phyloP scores from a whole-genome alignment of 92 coral and sea anemone species.

The Actinernus sp. region DNA sequence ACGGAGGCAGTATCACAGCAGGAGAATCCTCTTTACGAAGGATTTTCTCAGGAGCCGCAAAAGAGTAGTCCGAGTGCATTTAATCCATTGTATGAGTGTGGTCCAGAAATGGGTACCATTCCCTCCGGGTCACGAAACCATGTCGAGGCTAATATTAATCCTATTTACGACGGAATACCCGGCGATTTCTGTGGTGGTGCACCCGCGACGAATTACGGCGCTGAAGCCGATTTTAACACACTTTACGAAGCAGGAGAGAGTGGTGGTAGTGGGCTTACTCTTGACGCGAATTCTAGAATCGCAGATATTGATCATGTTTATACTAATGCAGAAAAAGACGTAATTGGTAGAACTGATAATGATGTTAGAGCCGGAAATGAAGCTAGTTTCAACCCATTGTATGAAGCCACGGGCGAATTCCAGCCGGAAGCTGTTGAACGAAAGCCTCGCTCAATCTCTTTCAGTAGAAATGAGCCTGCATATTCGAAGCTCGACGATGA shows the following conservation, averaged over 20 bases:
- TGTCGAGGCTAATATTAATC: constrained; percentile 26
- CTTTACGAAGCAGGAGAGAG: constrained; percentile 29
- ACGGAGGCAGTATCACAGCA: constrained; percentile 3
- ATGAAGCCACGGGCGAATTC: constrained; percentile 27
- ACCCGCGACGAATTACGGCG: constrained; percentile 13
- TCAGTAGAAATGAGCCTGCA: constrained; percentile 16
- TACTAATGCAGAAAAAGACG: constrained; percentile 17
- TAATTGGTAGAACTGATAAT: not conserved
- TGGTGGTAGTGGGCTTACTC: too few relatives aligned
- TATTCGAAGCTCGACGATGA: constrained; percentile 36
- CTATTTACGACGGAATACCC: constrained; percentile 59
- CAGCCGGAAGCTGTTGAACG: not conserved
- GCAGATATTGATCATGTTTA: constrained; percentile 1
- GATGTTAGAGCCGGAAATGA: constrained; percentile 10
- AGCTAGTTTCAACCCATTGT: constrained; percentile 49
- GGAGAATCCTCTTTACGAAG: constrained; percentile 44
- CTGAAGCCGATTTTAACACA: constrained; percentile 29
- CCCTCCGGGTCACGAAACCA: not conserved
- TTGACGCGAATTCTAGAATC: not conserved
- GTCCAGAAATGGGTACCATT: not conserved
- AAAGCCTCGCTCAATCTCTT: constrained; percentile 24
- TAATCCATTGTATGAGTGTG: constrained; percentile 6
- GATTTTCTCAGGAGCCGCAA: not conserved
- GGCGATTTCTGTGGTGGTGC: constrained; percentile 32
- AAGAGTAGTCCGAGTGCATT: not conserved